phyloP scores from a whole-genome alignment of 2,888 invertebrate genomes.

The Dioctria rufipes region DNA sequence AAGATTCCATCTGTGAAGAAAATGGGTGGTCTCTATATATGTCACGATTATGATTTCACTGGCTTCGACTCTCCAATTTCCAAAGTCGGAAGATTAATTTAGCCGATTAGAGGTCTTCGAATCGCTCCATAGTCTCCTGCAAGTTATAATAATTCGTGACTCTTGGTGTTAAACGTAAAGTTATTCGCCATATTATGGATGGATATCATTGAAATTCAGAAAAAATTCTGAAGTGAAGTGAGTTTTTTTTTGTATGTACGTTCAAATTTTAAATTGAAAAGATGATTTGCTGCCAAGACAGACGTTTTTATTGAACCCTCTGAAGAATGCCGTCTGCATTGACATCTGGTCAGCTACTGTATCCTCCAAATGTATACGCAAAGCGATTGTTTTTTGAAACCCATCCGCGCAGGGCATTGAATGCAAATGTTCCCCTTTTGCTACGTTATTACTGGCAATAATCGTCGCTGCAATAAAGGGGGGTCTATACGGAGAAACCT shows the following conservation, averaged over 20 bases:
- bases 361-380: conserved; percentile 13
- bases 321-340: background rate
- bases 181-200: too few species aligned
- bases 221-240: background rate
- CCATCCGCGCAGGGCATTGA: background rate
- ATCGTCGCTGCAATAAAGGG: conserved; percentile 34
- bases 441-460: conserved; percentile 40
- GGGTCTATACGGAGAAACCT: conserved; percentile 62
- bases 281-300: background rate
- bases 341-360: conserved; percentile 42
- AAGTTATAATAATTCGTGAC: too few species aligned
- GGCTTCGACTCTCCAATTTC: background rate
- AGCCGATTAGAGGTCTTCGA: background rate
- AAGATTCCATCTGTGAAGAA: background rate
- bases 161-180: too few species aligned
- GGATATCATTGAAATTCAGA: too few species aligned
- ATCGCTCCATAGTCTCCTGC: background rate
- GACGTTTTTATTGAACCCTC: background rate
- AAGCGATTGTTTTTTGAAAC: background rate
- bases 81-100: background rate
- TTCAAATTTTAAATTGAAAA: background rate
- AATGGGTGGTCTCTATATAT: conserved; percentile 46
- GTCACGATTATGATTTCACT: conserved; percentile 43
- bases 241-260: background rate
- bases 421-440: conserved; percentile 9